Evolutionary conservation across 2,113 vertebrate genomes (phyloP), one percentile per base, ranked within the genome.

Genomic region (Prinia subflava): DNA sequence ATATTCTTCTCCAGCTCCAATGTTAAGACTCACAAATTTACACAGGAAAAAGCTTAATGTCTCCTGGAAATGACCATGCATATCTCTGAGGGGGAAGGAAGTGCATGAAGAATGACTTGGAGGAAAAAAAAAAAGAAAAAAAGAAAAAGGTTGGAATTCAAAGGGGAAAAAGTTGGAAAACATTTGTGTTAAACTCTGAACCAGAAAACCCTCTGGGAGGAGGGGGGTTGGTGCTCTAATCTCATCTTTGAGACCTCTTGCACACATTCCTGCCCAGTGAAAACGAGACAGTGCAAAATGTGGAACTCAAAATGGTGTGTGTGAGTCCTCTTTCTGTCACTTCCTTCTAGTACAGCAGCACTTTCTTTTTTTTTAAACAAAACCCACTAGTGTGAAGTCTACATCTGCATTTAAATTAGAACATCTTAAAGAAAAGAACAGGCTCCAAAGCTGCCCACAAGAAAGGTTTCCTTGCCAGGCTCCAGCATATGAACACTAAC

Each of bases 391-490:
- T 91, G 95, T 96, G 96, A 94, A 91, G 87, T 80, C 95, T 94
- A 95, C 97, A 97, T 91, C 96, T 98, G 97, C 97, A 98, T 98
- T 97, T 97, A 96, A 98, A 97, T 98, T 91, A 98, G 97, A 92
- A 67, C 91, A 96, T 97, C 93, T 92, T 97, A 97, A 97, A 97
- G 96, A 91, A 90, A 97, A 96, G 96, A 93, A 42, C 84, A 91
- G 86, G 67, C 95, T 96, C 94, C 90, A 96, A 88, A 95, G 90
- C 86, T 95, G 90, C 91, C 94, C 91, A 83, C 94, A 90, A 95
- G 91, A 96, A 93, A 90, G 67, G 69, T 87, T 95, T 85, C 82
- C 92, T 92, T 97, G 97, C 96, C 93, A 97, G 91, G 75, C 94
- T 90, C 37, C 90, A 88, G 75, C 89, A 79, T 96, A 93, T 78